Percentiles rank a stretch among this genome's conserved stretches.
Evolutionary conservation across 2,797 vertebrate genomes (phyloP).

Genomic region (Orestias chungarensis): DNA sequence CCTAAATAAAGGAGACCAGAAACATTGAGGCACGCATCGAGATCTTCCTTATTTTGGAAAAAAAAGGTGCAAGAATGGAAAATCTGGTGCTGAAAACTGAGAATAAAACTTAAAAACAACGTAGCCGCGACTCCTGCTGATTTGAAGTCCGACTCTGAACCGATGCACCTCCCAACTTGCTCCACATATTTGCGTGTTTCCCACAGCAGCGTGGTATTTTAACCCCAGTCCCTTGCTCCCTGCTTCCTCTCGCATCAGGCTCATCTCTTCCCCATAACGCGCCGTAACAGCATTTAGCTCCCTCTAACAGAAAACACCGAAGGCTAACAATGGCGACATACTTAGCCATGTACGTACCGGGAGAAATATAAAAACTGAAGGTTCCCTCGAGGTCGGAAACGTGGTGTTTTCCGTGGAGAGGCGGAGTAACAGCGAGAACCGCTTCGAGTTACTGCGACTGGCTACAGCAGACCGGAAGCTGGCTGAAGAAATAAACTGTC

Average conservation of each 20-base stretch:
- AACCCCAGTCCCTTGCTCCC: too few species aligned
- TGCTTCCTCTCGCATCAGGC: slow-evolving; percentile 17
- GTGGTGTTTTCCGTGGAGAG: slow-evolving; percentile 6
- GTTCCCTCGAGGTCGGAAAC: slow-evolving; percentile 17
- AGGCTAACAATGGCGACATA: background rate
- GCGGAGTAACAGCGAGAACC: slow-evolving; percentile 6
- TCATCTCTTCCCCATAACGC: slow-evolving; percentile 45
- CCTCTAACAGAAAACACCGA: background rate
- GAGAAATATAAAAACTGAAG: slow-evolving; percentile 12
- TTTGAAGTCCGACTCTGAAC: background rate
- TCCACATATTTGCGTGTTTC: slow-evolving; percentile 6
- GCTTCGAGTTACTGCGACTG: slow-evolving; percentile 14
- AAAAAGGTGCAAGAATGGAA: background rate
- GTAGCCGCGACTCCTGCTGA: background rate
- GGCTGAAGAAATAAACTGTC: slow-evolving; percentile 31
- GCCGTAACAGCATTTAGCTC: background rate
- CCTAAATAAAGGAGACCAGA: background rate
- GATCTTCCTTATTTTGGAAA: slow-evolving; percentile 1
- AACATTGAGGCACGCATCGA: background rate
- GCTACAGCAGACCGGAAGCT: slow-evolving; percentile 53
- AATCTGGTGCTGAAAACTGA: background rate
- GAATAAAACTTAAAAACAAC: background rate
- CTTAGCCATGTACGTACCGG: slow-evolving; percentile 48
- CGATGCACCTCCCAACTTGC: background rate
- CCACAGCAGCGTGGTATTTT: background rate